Conservation (phyloP, 2,113 vertebrate species). For the Rhynchomys soricoides region DNA sequence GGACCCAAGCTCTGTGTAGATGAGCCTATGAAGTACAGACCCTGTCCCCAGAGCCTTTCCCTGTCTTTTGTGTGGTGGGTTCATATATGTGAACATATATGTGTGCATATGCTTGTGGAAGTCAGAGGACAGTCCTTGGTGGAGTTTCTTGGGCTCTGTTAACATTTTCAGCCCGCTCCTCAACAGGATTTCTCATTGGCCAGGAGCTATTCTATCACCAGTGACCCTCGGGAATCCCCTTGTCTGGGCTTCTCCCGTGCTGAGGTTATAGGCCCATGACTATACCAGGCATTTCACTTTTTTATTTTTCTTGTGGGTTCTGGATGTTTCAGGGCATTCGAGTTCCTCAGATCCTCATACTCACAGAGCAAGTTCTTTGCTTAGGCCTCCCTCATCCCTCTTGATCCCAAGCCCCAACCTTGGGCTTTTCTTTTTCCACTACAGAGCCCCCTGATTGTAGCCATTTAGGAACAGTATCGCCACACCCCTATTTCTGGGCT, state of each 20-base stretch:
- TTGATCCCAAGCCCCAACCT: background rate
- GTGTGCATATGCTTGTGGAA: background rate
- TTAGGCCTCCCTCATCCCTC: background rate
- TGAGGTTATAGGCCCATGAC: background rate
- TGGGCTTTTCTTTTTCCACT: background rate
- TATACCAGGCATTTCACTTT: background rate
- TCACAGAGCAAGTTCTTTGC: background rate
- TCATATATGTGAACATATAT: background rate
- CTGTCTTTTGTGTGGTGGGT: background rate
- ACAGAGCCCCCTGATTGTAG: background rate
- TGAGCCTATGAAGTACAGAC: background rate
- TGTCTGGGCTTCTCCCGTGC: background rate
- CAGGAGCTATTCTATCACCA: background rate
- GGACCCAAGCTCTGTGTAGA: too few species aligned
- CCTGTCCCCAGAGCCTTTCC: background rate
- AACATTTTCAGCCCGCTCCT: background rate
- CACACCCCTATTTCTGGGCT: accelerated
- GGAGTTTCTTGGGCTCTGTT: background rate
- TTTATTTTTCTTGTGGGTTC: background rate
- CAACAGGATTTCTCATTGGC: background rate
- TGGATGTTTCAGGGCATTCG: background rate
- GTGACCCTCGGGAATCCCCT: background rate
- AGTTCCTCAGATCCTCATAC: background rate
- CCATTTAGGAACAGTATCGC: background rate
- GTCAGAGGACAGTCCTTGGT: background rate